Evolutionary conservation across 2,797 vertebrate species (phyloP), one percentile per base, ranked within the genome.

Genomic region (Strix occidentalis): DNA sequence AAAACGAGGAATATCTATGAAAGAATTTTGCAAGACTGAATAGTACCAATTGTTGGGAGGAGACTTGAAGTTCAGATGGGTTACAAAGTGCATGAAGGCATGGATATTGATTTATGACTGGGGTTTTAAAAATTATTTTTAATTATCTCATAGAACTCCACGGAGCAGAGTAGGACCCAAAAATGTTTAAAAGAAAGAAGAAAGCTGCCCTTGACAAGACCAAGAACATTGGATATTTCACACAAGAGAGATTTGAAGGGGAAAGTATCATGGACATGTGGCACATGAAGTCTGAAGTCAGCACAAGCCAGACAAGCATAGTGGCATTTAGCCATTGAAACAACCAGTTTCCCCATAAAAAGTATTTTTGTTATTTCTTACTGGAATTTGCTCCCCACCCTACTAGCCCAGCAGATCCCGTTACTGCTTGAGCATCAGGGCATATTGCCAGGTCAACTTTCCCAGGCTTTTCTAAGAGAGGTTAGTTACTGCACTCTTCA

Each of bases 401-500:
- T 41, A 53, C 25, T 26, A 91, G 45, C 31, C 90, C 53, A 71
- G 45, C 14, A 92, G 91, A 95, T 91, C 69, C 76, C n/a, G 0
- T 80, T 95, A 89, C 77, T 95, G 66, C 51, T 90, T 74, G 87
- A 92, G 41, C 41, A 85, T 64, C 41, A 74, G 66, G 95, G 92
- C 81, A 80, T 13, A 45, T 13, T 89, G 90, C 93, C 95, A 96
- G 87, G 53, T 78, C 78, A 83, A 39, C 45, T 93, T 96, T 96
- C 96, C 84, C 95, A 96, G 75, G 81, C 81, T 93, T 96, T 93
- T 70, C 61, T 79, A 65, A 58, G 25, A 76, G 37, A 70, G 5
- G 31, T 84, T 92, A 80, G 11, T 37, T 95, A 35, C 41, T 53
- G 48, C 19, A 61, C 26, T 74, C 45, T 63, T 90, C 29, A 1